phyloP scores from a whole-genome alignment of 2,113 vertebrate genomes.

The Catharus fuscescens region DNA sequence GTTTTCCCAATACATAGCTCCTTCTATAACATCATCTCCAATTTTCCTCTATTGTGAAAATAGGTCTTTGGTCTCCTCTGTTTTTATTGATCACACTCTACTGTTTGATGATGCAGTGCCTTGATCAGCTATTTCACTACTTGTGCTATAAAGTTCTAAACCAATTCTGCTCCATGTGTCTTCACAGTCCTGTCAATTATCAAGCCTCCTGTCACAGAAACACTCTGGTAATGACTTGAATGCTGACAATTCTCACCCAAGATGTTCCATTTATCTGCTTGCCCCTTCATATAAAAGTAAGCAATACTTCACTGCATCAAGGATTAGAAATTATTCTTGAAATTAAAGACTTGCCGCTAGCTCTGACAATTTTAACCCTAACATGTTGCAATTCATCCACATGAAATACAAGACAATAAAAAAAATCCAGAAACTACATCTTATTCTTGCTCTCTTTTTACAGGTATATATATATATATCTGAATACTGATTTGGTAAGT shows the following conservation, averaged over 20 bases:
- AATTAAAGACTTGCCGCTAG: not conserved
- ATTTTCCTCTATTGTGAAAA: not conserved
- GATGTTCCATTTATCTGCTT: not conserved
- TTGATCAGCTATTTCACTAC: not conserved
- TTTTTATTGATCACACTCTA: not conserved
- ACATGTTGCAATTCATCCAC: not conserved
- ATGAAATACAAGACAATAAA: not conserved
- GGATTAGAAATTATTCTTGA: not conserved
- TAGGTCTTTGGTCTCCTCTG: not conserved
- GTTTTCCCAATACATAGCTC: rapidly evolving
- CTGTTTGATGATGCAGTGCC: not conserved
- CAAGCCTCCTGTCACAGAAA: not conserved
- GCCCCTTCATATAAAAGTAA: not conserved
- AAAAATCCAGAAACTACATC: not conserved
- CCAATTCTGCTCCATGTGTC: not conserved
- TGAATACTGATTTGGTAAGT: not conserved
- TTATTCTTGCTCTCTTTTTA: not conserved
- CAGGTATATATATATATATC: not conserved
- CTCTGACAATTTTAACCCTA: not conserved
- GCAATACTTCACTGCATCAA: not conserved
- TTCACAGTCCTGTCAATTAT: not conserved
- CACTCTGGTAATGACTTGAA: not conserved
- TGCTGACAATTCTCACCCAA: not conserved
- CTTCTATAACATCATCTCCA: not conserved
- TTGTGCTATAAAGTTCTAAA: not conserved